phyloP scores from a whole-genome alignment of 2,113 vertebrate genomes.

The Sminthopsis crassicaudata region DNA sequence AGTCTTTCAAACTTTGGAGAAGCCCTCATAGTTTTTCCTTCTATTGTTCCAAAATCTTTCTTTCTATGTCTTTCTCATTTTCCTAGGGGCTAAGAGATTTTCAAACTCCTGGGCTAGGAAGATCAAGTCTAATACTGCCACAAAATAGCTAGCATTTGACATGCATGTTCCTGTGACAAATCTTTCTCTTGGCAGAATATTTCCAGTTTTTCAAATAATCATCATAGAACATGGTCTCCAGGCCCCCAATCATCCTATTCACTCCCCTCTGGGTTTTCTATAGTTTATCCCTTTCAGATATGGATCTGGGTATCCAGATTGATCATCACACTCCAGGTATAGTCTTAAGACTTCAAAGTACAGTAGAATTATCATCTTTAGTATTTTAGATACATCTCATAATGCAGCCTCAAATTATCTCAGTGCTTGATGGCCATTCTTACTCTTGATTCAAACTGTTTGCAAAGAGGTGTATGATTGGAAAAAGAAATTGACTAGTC shows the following conservation, averaged over 20 bases:
- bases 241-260: not conserved
- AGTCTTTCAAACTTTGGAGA: too few relatives aligned
- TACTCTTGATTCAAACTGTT: not conserved
- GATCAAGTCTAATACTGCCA: not conserved
- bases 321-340: not conserved
- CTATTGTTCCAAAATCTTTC: too few relatives aligned
- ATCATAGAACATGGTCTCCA: not conserved
- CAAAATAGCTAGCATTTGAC: not conserved
- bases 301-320: not conserved
- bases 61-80: too few relatives aligned
- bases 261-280: not conserved
- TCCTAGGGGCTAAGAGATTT: too few relatives aligned
- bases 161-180: not conserved
- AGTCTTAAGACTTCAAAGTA: not conserved
- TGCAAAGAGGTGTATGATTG: not conserved
- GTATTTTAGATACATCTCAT: not conserved
- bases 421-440: not conserved
- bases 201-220: not conserved
- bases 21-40: too few relatives aligned
- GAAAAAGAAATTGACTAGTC: not conserved
- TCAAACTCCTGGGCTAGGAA: too few relatives aligned
- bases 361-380: not conserved
- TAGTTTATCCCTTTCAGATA: not conserved
- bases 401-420: not conserved
- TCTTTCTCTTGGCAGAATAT: not conserved